Conservation (phyloP, 2,797 vertebrate species). For the Mus spretus region DNA sequence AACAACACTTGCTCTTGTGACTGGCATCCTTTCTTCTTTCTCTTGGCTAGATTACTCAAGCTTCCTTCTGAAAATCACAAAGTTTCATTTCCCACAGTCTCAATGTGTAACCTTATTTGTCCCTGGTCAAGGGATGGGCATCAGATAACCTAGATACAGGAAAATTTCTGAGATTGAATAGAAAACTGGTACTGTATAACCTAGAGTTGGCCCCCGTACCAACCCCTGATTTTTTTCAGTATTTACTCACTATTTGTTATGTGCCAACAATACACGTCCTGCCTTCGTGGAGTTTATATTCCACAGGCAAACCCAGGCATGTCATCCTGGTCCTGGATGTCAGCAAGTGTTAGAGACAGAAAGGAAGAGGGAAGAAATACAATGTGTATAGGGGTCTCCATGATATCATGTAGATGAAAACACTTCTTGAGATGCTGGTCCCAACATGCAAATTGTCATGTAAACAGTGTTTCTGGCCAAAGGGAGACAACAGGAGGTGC, state of each 20-base stretch:
- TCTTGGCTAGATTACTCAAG: not conserved
- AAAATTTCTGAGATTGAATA: not conserved
- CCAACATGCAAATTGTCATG: not conserved
- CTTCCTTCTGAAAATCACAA: not conserved
- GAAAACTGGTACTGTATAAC: not conserved
- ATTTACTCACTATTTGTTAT: not conserved
- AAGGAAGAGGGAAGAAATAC: not conserved
- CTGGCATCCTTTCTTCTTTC: not conserved
- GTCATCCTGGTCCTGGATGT: not conserved
- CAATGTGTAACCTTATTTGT: not conserved
- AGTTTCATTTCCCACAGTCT: not conserved
- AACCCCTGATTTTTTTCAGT: not conserved
- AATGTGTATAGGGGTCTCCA: not conserved
- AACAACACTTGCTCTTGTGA: not conserved
- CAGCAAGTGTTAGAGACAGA: not conserved
- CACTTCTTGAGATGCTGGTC: not conserved
- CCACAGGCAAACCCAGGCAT: not conserved
- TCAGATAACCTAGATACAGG: too few relatives aligned
- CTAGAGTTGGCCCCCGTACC: not conserved
- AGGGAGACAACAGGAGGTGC: not conserved
- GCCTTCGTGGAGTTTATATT: not conserved
- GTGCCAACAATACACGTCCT: not conserved
- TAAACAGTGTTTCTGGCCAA: not conserved
- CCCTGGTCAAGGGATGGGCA: not conserved
- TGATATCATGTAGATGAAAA: not conserved